Base-by-base conservation (phyloP, 2,888 invertebrate species). In the Aradus depressus region DNA sequence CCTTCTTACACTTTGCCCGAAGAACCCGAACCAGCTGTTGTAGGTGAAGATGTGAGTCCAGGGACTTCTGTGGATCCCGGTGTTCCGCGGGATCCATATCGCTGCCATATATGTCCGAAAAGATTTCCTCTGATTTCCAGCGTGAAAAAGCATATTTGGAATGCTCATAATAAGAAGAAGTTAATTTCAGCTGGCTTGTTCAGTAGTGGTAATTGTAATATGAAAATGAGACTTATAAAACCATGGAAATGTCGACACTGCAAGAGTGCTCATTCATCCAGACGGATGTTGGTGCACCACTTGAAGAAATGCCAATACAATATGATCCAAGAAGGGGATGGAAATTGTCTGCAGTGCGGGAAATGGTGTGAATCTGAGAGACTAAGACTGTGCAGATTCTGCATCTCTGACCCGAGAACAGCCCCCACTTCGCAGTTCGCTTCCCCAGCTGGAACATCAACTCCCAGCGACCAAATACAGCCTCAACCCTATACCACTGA, bases 101-200 rank as follows among this genome's bases (percentile, higher is more conserved):
- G 38, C 19, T 47, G 47, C 23, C 26, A 47, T 25, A 26, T 47
- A 16, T 56, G 56, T 26, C 45, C 42, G 16, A 53, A 51, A 43
- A 44, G 34, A 22, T 53, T 48, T 50, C 31, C 53, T 3, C 50
- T 50, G 14, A 31, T 44, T 10, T 44, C 41, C 12, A 43, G 50
- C 21, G 35, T 56, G 8, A 52, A 51, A 21, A 53, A 51, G 41
- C 56, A 56, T 23, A 43, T 38, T 16, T 31, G 23, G 37, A 47
- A 37, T 12, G 37, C 25, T 38, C 47, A 47, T 37, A 34, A 47
- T 16, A 34, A 19, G 12, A 47, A 19, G 38, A 47, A 47, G 22
- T n/a, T n/a, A n/a, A n/a, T n/a, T n/a, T n/a, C n/a, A n/a, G n/a
- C n/a, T n/a, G n/a, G n/a, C n/a, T n/a, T n/a, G n/a, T n/a, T n/a